A percentile compares a stretch with the other conserved stretches of the same genome.
Conservation (phyloP, 1,140 invertebrate genomes). For the Acromyrmex heyeri region DNA sequence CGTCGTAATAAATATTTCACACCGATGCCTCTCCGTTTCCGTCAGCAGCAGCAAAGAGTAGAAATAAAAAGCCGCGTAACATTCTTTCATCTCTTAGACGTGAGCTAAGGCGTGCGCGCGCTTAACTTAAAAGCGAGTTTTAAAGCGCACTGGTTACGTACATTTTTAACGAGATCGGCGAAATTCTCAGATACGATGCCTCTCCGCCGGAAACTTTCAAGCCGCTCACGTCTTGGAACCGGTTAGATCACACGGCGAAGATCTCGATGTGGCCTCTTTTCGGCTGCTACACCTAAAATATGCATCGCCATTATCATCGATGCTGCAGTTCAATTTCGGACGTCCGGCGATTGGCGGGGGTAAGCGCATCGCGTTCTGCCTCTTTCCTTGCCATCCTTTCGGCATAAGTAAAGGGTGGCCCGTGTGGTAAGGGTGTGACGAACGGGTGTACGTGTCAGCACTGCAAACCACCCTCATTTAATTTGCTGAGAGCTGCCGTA, state of each 20-base stretch:
- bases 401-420: slow-evolving; percentile 54
- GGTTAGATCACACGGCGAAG: slow-evolving; percentile 60
- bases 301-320: slow-evolving; percentile 76
- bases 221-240: slow-evolving; percentile 70
- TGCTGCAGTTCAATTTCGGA: slow-evolving; percentile 74
- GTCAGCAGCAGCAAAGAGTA: slow-evolving; percentile 24
- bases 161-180: slow-evolving; percentile 53
- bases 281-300: slow-evolving; percentile 64
- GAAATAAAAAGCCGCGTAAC: slow-evolving; percentile 42
- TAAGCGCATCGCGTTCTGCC: slow-evolving; percentile 21
- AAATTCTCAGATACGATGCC: slow-evolving; percentile 6
- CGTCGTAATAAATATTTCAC: slow-evolving; percentile 38
- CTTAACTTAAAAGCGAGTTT: slow-evolving; percentile 44
- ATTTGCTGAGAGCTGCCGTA: slow-evolving; percentile 77
- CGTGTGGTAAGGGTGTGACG: slow-evolving; percentile 75
- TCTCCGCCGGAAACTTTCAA: slow-evolving; percentile 38
- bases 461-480: slow-evolving; percentile 79
- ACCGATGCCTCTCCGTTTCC: slow-evolving; percentile 3
- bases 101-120: neutral
- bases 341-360: slow-evolving; percentile 22
- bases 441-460: slow-evolving; percentile 80
- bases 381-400: neutral
- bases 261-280: slow-evolving; percentile 65
- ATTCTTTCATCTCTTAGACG: slow-evolving; percentile 47
- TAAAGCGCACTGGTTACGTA: slow-evolving; percentile 45